phyloP scores from a whole-genome alignment of 2,113 vertebrate genomes.

The Poeciliopsis retropinna region DNA sequence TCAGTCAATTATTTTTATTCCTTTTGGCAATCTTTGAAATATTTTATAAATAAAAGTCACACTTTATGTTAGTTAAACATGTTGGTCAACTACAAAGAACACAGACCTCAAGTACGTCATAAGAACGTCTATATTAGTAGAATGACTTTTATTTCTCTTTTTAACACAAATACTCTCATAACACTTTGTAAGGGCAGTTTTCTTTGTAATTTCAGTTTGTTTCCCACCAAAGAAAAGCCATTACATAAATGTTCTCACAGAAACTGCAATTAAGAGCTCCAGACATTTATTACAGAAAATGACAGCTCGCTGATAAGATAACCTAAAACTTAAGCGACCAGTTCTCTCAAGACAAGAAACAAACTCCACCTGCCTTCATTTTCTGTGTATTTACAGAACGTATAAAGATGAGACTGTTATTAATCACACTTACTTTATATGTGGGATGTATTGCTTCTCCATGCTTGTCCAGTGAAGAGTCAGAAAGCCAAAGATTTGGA shows the following conservation, averaged over 20 bases:
- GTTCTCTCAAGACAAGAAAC: not conserved
- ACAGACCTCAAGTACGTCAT: not conserved
- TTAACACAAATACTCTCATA: not conserved
- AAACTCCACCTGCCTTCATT: not conserved
- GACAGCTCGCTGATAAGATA: slow-evolving; percentile 20
- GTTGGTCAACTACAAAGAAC: not conserved
- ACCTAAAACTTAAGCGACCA: not conserved
- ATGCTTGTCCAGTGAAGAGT: slow-evolving; percentile 53
- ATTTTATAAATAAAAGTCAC: not conserved
- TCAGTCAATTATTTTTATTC: not conserved
- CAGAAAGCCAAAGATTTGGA: slow-evolving; percentile 64
- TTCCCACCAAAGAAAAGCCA: not conserved
- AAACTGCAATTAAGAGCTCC: not conserved
- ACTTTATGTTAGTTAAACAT: not conserved
- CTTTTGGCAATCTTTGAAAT: not conserved
- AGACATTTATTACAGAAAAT: slow-evolving; percentile 9
- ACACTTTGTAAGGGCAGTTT: not conserved
- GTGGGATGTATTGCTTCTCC: slow-evolving; percentile 41
- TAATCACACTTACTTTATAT: slow-evolving; percentile 46
- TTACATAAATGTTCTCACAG: not conserved
- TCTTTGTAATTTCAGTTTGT: not conserved
- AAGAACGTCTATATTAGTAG: not conserved
- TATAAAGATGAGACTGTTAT: not conserved
- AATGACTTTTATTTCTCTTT: not conserved
- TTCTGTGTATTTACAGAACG: not conserved